Percentiles rank a stretch among this genome's conserved stretches.
These are phyloP conservation scores for Enteromius fasciolatus DNA, from an alignment of 2,797 vertebrate species.

Conservation along the genomic window DNA sequence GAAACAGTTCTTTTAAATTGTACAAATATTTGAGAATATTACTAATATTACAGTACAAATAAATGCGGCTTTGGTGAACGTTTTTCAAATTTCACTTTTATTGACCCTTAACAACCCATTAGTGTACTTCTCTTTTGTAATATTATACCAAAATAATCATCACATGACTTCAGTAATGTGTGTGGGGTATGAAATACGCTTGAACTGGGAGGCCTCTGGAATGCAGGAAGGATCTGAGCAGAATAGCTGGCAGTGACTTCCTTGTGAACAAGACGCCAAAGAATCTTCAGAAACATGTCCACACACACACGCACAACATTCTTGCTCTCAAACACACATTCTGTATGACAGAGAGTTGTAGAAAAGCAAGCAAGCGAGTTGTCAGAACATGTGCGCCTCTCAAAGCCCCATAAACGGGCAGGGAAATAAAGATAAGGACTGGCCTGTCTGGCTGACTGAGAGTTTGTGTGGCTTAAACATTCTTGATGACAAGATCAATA, in stretches of 20 bases:
- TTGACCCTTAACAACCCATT: background rate
- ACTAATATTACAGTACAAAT: background rate
- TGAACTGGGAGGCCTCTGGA: constrained; percentile 72
- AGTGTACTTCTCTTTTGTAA: constrained; percentile 6
- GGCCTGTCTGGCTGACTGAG: constrained; percentile 19
- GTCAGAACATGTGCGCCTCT: constrained; percentile 59
- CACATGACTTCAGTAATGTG: constrained; percentile 66
- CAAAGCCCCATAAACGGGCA: constrained; percentile 30
- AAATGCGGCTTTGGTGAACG: background rate
- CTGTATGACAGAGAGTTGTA: constrained; percentile 29
- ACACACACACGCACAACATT: constrained; percentile 28
- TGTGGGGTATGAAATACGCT: constrained; percentile 71
- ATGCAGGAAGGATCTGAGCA: constrained; percentile 74
- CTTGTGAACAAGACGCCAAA: constrained; percentile 59
- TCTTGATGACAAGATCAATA: constrained; percentile 35
- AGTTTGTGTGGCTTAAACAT: constrained; percentile 25
- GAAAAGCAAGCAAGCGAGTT: constrained; percentile 43
- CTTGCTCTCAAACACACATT: constrained; percentile 25
- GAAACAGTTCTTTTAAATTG: background rate
- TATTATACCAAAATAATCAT: constrained; percentile 37
- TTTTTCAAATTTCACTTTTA: background rate
- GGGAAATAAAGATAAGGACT: constrained; percentile 16
- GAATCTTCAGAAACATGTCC: constrained; percentile 49
- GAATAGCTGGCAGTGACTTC: constrained; percentile 65
- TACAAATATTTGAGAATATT: background rate